Base-by-base conservation (phyloP, 2,113 vertebrate species). In the Cinclus mexicanus region DNA sequence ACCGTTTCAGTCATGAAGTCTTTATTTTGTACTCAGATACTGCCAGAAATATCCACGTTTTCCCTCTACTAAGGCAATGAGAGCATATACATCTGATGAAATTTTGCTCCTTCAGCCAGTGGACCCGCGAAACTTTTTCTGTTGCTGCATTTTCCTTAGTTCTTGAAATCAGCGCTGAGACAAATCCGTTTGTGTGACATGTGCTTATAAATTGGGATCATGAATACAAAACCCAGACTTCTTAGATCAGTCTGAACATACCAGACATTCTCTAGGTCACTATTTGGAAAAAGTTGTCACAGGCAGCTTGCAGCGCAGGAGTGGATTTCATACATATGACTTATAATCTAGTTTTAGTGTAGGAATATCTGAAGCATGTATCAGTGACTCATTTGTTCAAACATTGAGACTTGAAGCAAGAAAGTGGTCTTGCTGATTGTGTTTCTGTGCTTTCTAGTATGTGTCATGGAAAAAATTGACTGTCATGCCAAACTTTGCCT, bases 261-360 rank as follows among this genome's bases (percentile, higher is more conserved):
- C 74, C 96, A 95, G 93, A 89, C 92, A 92, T 96, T 93, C 81
- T 55, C 65, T 72, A 47, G 71, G 71, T 79, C 71, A 83, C 67
- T 67, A 80, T 79, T 90, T 88, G 82, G 79, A 77, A 83, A 88
- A 91, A 86, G 52, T 46, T 74, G 28, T 87, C 71, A 57, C 7
- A 37, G 79, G 31, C 75, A 94, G 41, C 69, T 88, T 88, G 64
- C 64, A 59, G 85, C 10, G 33, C 37, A 92, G 26, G 42, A 83
- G 17, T 86, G 52, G 64, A 81, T 95, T 96, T 94, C 75, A 74
- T 77, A 70, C 59, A 26, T 56, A 81, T 92, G 93, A 94, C 56
- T 90, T 95, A 56, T 4, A 56, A 33, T 79, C 81, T 44, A 61
- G 60, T 93, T 96, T 94, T 90, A 96, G 80, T 5, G 3, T 57